Base-by-base conservation (phyloP, 2,888 invertebrate species). In the Lochmaea crataegi region DNA sequence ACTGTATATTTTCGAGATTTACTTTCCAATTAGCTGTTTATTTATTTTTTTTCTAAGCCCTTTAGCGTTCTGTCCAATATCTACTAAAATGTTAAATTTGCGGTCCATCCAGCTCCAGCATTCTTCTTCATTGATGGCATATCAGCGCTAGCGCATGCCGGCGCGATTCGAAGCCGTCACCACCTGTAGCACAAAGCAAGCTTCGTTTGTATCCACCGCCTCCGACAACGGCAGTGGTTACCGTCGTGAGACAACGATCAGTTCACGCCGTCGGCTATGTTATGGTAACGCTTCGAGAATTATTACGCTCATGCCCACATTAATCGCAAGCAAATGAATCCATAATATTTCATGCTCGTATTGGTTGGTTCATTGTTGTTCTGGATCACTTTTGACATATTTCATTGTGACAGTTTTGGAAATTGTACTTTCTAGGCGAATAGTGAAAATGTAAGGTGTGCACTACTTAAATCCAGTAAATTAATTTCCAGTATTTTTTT, bases 191-290 rank as follows among this genome's bases (percentile, higher is more conserved):
- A 38, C 10, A 38, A 14, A 58, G 22, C 22, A 12, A 32, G 26
- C 22, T 38, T 60, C 60, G 60, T 38, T 60, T 60, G 60, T 60
- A 38, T 57, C 57, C 22, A 57, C 57, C 22, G 57, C 57, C n/a
- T n/a, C n/a, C 57, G 14, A 26, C 18, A 26, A 11, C 2, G 57
- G 26, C 57, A 57, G 57, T 57, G 57, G 57, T 57, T 22, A 57
- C 26, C 11, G 57, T 12, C 57, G 57, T 26, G 57, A 26, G 57
- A 26, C 57, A 6, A 57, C 57, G 57, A 57, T 26, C 22, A 57
- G 12, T 57, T 26, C 11, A 57, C 57, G 57, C 57, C 56, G 56
- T 18, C 26, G 22, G 57, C 57, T 14, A 26, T 57, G 9, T 57
- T 57, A 48, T 26, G 57, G 26, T 57, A 26, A 26, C 57, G 57